These are phyloP conservation scores for Hiodon alosoides DNA, from an alignment of 2,113 vertebrate genomes.

Conservation along the genomic window DNA sequence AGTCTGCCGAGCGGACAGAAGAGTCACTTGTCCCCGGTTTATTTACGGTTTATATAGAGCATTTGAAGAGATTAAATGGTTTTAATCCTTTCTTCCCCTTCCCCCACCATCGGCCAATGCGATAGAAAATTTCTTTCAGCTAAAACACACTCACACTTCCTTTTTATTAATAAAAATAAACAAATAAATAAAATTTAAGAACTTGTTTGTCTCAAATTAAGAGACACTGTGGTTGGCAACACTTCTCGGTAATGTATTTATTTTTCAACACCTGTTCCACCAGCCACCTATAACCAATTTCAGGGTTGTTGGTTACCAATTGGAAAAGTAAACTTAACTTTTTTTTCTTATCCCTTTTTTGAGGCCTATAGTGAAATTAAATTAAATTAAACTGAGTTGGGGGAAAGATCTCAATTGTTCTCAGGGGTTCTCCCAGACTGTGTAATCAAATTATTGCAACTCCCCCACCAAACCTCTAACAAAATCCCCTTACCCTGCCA, in stretches of 20 bases:
- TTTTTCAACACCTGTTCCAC: conserved; percentile 6
- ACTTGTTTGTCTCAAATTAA: background rate
- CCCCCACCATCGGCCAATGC: background rate
- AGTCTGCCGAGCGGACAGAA: conserved; percentile 63
- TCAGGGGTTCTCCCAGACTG: conserved; percentile 56
- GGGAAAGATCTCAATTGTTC: conserved; percentile 64
- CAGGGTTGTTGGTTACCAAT: conserved; percentile 27
- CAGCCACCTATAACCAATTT: conserved; percentile 17
- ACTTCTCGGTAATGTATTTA: background rate
- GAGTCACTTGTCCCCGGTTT: conserved; percentile 36
- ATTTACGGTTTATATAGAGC: conserved; percentile 21
- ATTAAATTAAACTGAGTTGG: conserved; percentile 61
- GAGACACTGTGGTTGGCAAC: background rate
- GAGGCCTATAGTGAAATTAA: conserved; percentile 49
- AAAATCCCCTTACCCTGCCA: conserved; percentile 59
- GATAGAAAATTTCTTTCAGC: conserved; percentile 32
- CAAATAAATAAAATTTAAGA: background rate
- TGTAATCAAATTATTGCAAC: conserved; percentile 68
- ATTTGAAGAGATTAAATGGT: conserved; percentile 59
- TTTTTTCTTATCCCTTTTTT: conserved; percentile 33
- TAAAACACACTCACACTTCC: conserved; percentile 41
- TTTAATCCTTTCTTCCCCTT: conserved; percentile 50
- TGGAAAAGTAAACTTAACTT: conserved; percentile 41
- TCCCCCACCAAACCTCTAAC: conserved; percentile 61
- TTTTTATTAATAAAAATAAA: background rate